Percentiles rank a stretch among this genome's conserved stretches.
phyloP scores from a whole-genome alignment of 2,888 invertebrate genomes.

The Tineola bisselliella region DNA sequence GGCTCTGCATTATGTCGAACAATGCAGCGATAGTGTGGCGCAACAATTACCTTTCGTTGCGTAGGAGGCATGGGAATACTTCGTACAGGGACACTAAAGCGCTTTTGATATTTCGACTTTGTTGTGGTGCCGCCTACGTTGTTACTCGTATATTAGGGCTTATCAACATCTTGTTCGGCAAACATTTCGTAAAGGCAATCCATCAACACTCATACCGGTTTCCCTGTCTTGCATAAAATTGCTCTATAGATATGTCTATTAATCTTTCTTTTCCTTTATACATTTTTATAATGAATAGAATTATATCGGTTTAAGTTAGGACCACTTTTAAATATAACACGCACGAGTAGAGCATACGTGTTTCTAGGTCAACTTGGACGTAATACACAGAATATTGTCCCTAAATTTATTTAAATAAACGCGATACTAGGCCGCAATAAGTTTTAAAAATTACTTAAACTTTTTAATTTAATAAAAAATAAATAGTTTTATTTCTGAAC shows the following conservation, averaged over 20 bases:
- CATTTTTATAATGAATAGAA: too few relatives aligned
- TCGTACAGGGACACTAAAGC: background rate
- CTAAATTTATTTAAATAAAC: too few relatives aligned
- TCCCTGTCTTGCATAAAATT: background rate
- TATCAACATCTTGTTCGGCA: constrained; percentile 6
- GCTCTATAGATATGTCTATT: too few relatives aligned
- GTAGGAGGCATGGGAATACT: constrained; percentile 14
- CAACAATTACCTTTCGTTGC: constrained; percentile 24
- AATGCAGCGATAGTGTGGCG: constrained; percentile 47
- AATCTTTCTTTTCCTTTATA: too few relatives aligned
- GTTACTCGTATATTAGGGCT: background rate
- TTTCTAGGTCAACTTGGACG: too few relatives aligned
- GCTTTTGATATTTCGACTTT: constrained; percentile 6
- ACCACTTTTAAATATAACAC: too few relatives aligned
- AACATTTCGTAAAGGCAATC: constrained; percentile 3
- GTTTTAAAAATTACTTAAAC: too few relatives aligned
- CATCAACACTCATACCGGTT: background rate
- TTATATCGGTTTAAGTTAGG: too few relatives aligned
- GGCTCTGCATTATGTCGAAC: constrained; percentile 43
- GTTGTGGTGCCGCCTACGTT: constrained; percentile 7
- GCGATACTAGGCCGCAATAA: too few relatives aligned
- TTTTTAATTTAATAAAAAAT: background rate
- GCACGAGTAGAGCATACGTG: too few relatives aligned
- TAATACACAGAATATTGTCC: too few relatives aligned
- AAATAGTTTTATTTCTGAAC: background rate